Base-by-base conservation (phyloP, 2,888 invertebrate genomes). In the Drosophila fungiperda region DNA sequence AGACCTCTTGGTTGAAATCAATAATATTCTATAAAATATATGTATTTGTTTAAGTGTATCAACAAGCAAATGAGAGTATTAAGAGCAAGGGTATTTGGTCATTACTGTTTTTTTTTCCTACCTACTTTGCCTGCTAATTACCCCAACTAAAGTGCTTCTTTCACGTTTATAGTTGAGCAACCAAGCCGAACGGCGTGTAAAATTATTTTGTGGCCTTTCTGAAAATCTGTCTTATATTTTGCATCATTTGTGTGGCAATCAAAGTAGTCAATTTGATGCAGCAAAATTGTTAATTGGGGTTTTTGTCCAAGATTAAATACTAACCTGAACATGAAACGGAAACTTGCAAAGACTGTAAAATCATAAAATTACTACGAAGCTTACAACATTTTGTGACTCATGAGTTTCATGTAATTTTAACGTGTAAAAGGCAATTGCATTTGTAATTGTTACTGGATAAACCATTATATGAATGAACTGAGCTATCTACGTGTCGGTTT, bases 181-280 rank as follows among this genome's bases (percentile, higher is more conserved):
- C 79, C 85, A 85, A 85, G 86, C 76, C 12, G 53, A 75, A 76
- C 83, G 23, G 32, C 70, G 77, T 68, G 66, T 59, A 57, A 67
- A 59, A 45, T 38, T 20, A 54, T 32, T 5, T 54, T 60, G 9
- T 58, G 55, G 60, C 48, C 42, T 64, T 45, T 57, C 45, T 20
- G 49, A 55, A 59, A 63, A 48, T 42, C 26, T 42, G 60, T 29
- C 38, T 12, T 59, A 64, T 57, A 48, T 42, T 54, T 52, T 29
- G 9, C 12, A 49, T 23, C n/a, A 38, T 48, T 55, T 57, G 65
- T 73, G 65, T 45, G 45, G 66, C 63, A 78, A 74, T 57, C 65
- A 52, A 52, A 35, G 50, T 64, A 55, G 65, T 54, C 65, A 58
- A 65, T 48, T 26, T 12, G 15, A 15, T 15, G 23, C 54, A 55